Evolutionary conservation across 64 coral and sea anemone species (phyloP), one percentile per base, ranked within the genome.

Genomic region (Platygyra sinensis): DNA sequence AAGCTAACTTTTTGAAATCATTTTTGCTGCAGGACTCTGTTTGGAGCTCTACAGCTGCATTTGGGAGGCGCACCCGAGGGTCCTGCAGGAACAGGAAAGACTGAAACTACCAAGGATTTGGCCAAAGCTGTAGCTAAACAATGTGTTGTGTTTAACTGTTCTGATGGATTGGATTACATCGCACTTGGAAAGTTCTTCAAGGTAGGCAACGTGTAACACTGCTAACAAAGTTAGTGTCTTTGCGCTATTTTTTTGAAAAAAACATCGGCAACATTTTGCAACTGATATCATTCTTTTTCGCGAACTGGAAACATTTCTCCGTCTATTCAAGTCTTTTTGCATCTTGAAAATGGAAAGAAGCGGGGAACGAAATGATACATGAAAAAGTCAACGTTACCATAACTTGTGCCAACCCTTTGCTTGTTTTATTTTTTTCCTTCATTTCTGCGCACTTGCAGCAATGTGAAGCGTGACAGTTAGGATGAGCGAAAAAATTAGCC

Each of bases 131-230:
- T 98, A 19, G 96, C 94, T 28, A 98, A 95, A 77, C 93, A 95
- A 71, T 95, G 93, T 88, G 93, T 95, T 2, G 96, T 98, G 33
- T 98, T 98, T 49, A 98, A 98, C 88, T 98, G 96, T 72, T 98
- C 96, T 27, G 96, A 98, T 78, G 94, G 94, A 16, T 87, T 98
- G 72, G 96, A 98, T 72, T 98, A 98, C 73, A 98, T 95, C 52
- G 96, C 94, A 61, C 83, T 98, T 49, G 96, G 96, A 30, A 98
- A 98, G 50, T 98, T 98, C 84, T 98, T 98, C 74, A 98, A 98
- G 91, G 96, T 98, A 31, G 52, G 24, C 30, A 8, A 27, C 31
- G 5, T 71, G 75, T 73, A 31, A 25, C 28, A 36, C 32, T 24
- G 24, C 1, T 51, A 17, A 20, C 11, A 36, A 1, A 36, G 33